Conservation (phyloP, 2,888 invertebrate genomes). For the Pogonocherus hispidulus region DNA sequence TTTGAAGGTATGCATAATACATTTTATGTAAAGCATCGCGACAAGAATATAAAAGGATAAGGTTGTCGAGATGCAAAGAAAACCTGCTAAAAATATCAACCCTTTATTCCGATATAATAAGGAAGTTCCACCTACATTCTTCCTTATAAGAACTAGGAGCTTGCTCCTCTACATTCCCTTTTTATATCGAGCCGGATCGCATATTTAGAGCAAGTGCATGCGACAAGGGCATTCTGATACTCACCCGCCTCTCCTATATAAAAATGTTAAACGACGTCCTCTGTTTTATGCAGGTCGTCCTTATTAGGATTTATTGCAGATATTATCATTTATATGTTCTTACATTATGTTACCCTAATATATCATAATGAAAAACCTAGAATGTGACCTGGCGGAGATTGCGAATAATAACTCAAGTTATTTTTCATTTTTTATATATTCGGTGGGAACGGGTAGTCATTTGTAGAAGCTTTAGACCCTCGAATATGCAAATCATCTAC, state of each 20-base stretch:
- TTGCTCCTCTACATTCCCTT: slow-evolving; percentile 47
- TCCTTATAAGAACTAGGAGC: slow-evolving; percentile 37
- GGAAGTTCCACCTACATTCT: slow-evolving; percentile 15
- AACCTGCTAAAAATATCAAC: slow-evolving; percentile 4
- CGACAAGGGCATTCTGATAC: slow-evolving; percentile 58
- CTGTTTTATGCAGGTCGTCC: slow-evolving; percentile 42
- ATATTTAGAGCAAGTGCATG: slow-evolving; percentile 54
- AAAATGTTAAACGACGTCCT: slow-evolving; percentile 56
- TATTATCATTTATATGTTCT: slow-evolving; percentile 51
- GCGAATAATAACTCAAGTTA: slow-evolving; percentile 9
- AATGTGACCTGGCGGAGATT: slow-evolving; percentile 9
- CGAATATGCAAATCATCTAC: not conserved
- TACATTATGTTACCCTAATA: slow-evolving; percentile 15
- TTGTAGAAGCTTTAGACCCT: not conserved
- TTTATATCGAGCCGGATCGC: slow-evolving; percentile 52
- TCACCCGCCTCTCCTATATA: slow-evolving; percentile 55
- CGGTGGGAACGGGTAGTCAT: not conserved
- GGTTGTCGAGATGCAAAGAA: slow-evolving; percentile 14
- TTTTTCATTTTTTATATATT: slow-evolving; percentile 24
- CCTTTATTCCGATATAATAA: slow-evolving; percentile 30
- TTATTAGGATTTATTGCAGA: slow-evolving; percentile 57
- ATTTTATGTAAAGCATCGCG: slow-evolving; percentile 1
- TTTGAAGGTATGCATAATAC: not conserved
- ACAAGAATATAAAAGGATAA: slow-evolving; percentile 14
- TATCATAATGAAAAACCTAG: slow-evolving; percentile 10